phyloP scores from a whole-genome alignment of 2,797 vertebrate species.

The Muscicapa striata region DNA sequence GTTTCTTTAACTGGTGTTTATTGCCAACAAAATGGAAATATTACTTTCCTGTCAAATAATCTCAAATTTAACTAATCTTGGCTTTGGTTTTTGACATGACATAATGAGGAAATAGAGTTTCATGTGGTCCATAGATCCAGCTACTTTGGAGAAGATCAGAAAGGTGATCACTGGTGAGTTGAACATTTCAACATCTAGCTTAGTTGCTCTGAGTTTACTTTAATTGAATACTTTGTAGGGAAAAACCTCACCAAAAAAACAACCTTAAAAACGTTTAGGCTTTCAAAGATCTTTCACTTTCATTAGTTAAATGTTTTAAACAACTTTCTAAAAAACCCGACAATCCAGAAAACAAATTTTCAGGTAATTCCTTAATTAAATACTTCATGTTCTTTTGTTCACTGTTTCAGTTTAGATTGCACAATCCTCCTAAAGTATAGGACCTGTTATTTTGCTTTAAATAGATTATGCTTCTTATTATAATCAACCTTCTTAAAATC shows the following conservation, averaged over 20 bases:
- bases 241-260: rapidly evolving
- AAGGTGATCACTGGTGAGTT: not conserved
- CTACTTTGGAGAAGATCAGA: not conserved
- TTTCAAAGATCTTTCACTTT: not conserved
- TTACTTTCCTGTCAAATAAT: constrained; percentile 3
- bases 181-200: not conserved
- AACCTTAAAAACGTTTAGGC: not conserved
- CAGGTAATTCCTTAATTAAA: not conserved
- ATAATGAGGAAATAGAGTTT: not conserved
- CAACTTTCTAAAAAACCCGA: not conserved
- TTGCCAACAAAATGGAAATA: constrained; percentile 18
- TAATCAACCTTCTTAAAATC: not conserved
- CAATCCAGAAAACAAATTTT: not conserved
- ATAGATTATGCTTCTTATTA: not conserved
- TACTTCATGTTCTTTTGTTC: not conserved
- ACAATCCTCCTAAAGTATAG: not conserved
- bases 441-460: not conserved
- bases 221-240: not conserved
- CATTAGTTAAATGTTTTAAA: not conserved
- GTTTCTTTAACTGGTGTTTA: constrained; percentile 31
- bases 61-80: constrained; percentile 27
- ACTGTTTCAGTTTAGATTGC: not conserved
- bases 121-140: not conserved
- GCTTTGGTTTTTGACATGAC: not conserved
- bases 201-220: not conserved